Conservation (phyloP, 2,113 vertebrate species). For the Pipra filicauda region DNA sequence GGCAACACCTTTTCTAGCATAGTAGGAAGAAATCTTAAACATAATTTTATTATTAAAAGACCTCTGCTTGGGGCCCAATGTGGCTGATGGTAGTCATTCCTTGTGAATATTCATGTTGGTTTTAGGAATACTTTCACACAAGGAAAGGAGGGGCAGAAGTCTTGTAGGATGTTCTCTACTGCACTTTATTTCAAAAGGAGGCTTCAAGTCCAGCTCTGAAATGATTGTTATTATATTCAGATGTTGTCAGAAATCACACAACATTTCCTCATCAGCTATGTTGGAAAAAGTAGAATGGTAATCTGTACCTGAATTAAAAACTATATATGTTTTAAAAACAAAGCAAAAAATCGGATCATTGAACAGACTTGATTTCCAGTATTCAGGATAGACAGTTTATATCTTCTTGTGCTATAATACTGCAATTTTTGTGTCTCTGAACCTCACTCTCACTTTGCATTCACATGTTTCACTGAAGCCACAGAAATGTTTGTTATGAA, state of each 20-base stretch:
- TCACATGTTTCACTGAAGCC: background rate
- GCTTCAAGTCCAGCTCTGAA: background rate
- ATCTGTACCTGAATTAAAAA: background rate
- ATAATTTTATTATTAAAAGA: background rate
- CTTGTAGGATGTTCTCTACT: background rate
- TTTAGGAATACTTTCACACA: background rate
- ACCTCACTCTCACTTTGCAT: background rate
- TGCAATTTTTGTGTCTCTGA: background rate
- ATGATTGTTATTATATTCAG: background rate
- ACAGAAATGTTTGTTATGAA: background rate
- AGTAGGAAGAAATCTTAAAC: background rate
- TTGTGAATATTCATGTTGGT: background rate
- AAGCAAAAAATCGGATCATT: background rate
- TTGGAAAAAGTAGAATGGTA: background rate
- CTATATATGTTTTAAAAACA: background rate
- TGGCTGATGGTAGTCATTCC: background rate
- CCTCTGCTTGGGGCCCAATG: background rate
- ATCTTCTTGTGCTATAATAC: background rate
- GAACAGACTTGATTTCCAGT: background rate
- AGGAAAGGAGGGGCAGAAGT: background rate
- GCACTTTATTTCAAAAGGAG: background rate
- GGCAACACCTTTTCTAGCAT: background rate
- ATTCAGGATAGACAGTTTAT: background rate
- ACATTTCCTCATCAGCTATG: background rate
- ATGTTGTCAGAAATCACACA: slow-evolving; percentile 10